phyloP scores from a whole-genome alignment of 2,113 vertebrate species.

The Hippocampus barbouri region DNA sequence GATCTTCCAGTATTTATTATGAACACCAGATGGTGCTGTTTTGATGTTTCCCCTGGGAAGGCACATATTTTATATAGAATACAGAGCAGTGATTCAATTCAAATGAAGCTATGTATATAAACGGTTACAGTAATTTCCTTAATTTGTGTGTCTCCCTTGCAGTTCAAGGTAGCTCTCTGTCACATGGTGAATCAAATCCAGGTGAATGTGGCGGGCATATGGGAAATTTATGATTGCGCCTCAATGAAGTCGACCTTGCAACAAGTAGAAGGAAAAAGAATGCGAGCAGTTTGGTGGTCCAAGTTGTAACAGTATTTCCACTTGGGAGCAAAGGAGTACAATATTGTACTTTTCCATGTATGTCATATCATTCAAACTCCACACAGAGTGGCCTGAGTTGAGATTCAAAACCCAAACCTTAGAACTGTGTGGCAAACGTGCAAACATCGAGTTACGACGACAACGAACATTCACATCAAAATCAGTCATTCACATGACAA shows the following conservation, averaged over 20 bases:
- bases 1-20: constrained; percentile 46
- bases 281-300: neutral
- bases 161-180: too few relatives aligned
- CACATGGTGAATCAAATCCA: neutral
- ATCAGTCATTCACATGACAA: neutral
- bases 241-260: too few relatives aligned
- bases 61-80: neutral
- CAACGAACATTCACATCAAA: neutral
- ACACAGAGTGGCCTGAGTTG: too few relatives aligned
- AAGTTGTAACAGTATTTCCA: neutral
- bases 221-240: too few relatives aligned
- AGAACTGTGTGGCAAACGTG: neutral
- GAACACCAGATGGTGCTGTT: neutral
- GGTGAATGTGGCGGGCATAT: neutral
- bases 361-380: too few relatives aligned
- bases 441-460: neutral
- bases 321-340: neutral
- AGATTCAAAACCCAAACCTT: neutral
- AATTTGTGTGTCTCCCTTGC: neutral
- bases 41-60: neutral
- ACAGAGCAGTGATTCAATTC: neutral
- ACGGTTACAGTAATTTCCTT: too few relatives aligned
- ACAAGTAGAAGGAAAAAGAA: too few relatives aligned
- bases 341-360: neutral
- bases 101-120: too few relatives aligned